Evolutionary conservation across 2,113 vertebrate genomes (phyloP).

Genomic region (Dasyprocta punctata): DNA sequence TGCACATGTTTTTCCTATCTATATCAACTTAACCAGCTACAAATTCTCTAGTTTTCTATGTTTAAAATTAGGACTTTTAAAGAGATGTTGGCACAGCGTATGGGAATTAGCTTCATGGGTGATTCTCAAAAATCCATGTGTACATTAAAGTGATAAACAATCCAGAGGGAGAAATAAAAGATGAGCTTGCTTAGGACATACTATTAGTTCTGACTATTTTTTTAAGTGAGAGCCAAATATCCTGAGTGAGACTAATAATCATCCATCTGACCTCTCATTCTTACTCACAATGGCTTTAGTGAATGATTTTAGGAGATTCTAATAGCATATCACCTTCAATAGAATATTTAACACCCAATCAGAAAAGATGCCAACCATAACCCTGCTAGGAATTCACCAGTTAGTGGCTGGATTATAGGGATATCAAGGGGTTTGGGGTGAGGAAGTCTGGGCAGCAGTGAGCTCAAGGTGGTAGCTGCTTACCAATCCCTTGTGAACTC

Average conservation of each 20-base stretch:
- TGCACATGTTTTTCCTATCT: background rate
- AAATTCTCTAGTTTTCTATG: background rate
- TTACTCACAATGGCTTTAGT: background rate
- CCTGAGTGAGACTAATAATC: background rate
- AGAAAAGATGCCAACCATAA: background rate
- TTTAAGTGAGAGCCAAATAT: background rate
- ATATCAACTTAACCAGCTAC: background rate
- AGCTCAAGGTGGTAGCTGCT: background rate
- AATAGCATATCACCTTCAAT: background rate
- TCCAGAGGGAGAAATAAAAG: background rate
- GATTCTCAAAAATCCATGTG: slow-evolving; percentile 9
- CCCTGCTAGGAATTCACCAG: background rate
- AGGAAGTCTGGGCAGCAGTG: background rate
- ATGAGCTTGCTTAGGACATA: background rate
- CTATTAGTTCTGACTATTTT: background rate
- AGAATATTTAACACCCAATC: background rate
- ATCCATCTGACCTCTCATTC: background rate
- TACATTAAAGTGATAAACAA: background rate
- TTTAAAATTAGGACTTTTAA: background rate
- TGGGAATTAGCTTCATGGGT: background rate
- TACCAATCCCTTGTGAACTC: background rate
- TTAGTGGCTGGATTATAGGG: background rate
- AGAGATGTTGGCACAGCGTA: background rate
- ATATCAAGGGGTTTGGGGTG: background rate
- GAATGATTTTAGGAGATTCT: background rate